phyloP scores from a whole-genome alignment of 2,888 invertebrate genomes.

The Myopa testacea region DNA sequence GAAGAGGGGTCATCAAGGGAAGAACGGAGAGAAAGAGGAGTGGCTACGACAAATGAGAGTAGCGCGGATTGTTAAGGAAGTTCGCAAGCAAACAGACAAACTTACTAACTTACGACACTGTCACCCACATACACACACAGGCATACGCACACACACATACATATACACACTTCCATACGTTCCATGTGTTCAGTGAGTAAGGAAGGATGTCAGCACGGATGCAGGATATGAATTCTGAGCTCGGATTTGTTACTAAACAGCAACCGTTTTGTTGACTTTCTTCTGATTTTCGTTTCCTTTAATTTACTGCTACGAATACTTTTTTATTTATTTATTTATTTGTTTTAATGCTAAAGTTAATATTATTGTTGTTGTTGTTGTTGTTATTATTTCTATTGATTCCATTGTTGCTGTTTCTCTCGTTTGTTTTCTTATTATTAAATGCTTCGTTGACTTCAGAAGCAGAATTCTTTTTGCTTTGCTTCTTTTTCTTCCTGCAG shows the following conservation, averaged over 20 bases:
- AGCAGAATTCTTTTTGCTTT: too few relatives aligned
- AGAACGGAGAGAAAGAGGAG: neutral
- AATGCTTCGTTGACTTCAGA: too few relatives aligned
- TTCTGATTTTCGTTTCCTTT: neutral
- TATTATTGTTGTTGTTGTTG: neutral
- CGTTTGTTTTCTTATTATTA: too few relatives aligned
- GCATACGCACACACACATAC: neutral
- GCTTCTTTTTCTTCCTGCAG: too few relatives aligned
- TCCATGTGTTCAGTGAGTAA: neutral
- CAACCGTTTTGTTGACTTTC: constrained; percentile 17
- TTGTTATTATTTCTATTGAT: too few relatives aligned
- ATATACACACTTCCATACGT: neutral
- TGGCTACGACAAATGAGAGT: constrained; percentile 5
- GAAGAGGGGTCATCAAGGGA: neutral
- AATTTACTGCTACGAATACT: neutral
- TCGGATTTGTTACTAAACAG: too few relatives aligned
- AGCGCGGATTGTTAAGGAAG: constrained; percentile 12
- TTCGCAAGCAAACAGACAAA: neutral
- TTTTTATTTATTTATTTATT: neutral
- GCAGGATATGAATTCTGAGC: neutral
- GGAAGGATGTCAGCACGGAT: constrained; percentile 23
- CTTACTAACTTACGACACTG: neutral
- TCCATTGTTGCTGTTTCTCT: too few relatives aligned
- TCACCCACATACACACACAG: neutral
- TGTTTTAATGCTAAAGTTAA: neutral